phyloP scores from a whole-genome alignment of 2,113 vertebrate genomes.

The Polyodon spathula region DNA sequence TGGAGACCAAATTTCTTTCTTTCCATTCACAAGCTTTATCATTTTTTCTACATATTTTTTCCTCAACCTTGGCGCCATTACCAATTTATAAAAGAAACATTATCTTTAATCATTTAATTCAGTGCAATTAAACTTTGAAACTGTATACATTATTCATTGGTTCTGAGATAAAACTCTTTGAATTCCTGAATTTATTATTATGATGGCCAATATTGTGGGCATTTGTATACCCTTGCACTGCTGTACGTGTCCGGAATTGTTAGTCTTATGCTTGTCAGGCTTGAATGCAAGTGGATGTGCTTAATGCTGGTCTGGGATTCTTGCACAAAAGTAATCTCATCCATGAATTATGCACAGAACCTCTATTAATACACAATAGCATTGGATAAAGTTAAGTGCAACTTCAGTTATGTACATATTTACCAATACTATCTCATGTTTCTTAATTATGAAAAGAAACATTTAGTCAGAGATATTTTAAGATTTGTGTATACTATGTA shows the following conservation, averaged over 20 bases:
- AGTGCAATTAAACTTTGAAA: constrained; percentile 58
- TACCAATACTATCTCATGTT: constrained; percentile 29
- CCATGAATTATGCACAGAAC: constrained; percentile 63
- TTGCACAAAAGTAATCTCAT: constrained; percentile 44
- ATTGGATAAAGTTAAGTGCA: constrained; percentile 29
- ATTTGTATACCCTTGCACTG: constrained; percentile 24
- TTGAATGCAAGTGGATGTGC: constrained; percentile 17
- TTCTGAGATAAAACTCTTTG: constrained; percentile 60
- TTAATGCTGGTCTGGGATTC: constrained; percentile 26
- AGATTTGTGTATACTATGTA: not conserved
- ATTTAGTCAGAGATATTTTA: not conserved
- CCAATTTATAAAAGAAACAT: constrained; percentile 47
- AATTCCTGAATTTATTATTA: constrained; percentile 65
- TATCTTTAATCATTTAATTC: constrained; percentile 69
- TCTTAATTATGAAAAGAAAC: constrained; percentile 10
- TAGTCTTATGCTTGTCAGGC: constrained; percentile 36
- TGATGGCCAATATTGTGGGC: constrained; percentile 29
- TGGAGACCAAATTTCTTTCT: constrained; percentile 22
- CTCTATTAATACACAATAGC: constrained; percentile 35
- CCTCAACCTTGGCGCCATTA: constrained; percentile 25
- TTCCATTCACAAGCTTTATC: constrained; percentile 24
- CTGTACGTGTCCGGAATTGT: constrained; percentile 33
- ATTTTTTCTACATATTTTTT: constrained; percentile 30
- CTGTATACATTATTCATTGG: constrained; percentile 67
- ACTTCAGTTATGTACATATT: constrained; percentile 42